phyloP scores from a whole-genome alignment of 2,888 invertebrate species.

The Epinotia brunnichana region DNA sequence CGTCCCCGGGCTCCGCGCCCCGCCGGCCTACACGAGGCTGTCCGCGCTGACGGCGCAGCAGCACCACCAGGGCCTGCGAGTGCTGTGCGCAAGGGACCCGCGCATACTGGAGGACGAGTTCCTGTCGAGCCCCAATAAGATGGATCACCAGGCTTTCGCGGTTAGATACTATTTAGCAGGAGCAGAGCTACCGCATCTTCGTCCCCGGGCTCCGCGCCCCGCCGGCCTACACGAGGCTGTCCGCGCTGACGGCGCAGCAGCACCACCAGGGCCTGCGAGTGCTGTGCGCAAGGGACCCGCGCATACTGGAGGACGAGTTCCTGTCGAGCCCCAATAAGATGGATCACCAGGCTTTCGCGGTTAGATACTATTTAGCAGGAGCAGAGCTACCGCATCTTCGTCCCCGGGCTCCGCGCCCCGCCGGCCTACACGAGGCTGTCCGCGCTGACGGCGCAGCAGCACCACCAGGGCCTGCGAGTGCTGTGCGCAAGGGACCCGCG shows the following conservation, averaged over 20 bases:
- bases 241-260: constrained; percentile 58
- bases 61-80: constrained; percentile 65
- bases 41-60: constrained; percentile 61
- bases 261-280: constrained; percentile 67
- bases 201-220: constrained; percentile 59
- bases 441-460: constrained; percentile 58
- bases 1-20: constrained; percentile 59
- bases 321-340: constrained; percentile 57
- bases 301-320: constrained; percentile 55
- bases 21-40: constrained; percentile 60
- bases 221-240: constrained; percentile 63
- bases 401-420: constrained; percentile 58
- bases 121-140: constrained; percentile 56
- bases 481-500: constrained; percentile 57
- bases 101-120: constrained; percentile 55
- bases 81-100: constrained; percentile 59
- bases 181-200: constrained; percentile 47
- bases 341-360: constrained; percentile 64
- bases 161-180: constrained; percentile 56
- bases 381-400: constrained; percentile 49
- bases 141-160: constrained; percentile 62
- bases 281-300: constrained; percentile 56
- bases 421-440: constrained; percentile 66
- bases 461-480: constrained; percentile 64
- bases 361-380: constrained; percentile 53